phyloP scores from a whole-genome alignment of 2,888 invertebrate genomes.

The Idaea straminata region DNA sequence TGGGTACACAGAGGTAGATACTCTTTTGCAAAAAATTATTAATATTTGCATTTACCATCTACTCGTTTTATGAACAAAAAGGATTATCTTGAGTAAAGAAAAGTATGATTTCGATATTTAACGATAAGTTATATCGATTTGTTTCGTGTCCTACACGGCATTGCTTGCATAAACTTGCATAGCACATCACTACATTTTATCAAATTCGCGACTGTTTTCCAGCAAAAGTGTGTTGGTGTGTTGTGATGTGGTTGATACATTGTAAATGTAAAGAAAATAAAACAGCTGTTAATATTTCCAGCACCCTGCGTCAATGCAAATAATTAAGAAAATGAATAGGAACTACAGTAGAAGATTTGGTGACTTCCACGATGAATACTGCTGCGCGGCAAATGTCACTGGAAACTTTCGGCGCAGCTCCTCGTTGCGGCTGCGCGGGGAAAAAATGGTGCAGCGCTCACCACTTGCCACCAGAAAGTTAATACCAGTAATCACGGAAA shows the following conservation, averaged over 20 bases:
- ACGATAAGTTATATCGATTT: too few relatives aligned
- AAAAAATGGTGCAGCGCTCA: conserved; percentile 79
- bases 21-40: too few relatives aligned
- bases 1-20: too few relatives aligned
- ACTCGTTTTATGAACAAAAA: too few relatives aligned
- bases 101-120: too few relatives aligned
- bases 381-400: conserved; percentile 76
- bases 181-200: neutral
- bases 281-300: conserved; percentile 63
- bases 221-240: neutral
- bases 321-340: conserved; percentile 71
- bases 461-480: conserved; percentile 74
- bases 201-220: neutral
- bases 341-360: conserved; percentile 63
- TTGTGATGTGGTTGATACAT: neutral
- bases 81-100: too few relatives aligned
- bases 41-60: too few relatives aligned
- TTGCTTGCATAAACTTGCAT: neutral
- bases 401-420: conserved; percentile 82
- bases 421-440: conserved; percentile 85
- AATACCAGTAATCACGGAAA: conserved; percentile 83
- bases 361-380: conserved; percentile 74
- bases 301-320: conserved; percentile 66
- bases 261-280: conserved; percentile 2
- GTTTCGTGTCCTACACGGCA: too few relatives aligned